Conservation (phyloP, 2,888 invertebrate species). For the Stenurella melanura region DNA sequence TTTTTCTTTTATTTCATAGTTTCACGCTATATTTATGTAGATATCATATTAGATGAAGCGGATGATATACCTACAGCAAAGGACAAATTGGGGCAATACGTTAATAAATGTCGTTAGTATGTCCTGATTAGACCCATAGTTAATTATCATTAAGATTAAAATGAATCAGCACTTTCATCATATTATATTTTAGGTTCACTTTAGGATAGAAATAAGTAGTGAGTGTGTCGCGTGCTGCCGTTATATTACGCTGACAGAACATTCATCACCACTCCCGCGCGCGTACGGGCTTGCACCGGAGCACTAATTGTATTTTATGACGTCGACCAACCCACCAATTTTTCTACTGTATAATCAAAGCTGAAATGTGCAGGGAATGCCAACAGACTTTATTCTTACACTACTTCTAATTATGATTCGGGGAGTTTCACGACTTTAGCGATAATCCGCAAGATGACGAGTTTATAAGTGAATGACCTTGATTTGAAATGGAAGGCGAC, state of each 20-base stretch:
- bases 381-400: constrained; percentile 44
- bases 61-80: neutral
- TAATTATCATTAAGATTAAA: constrained; percentile 46
- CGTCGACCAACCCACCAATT: constrained; percentile 63
- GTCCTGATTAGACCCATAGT: constrained; percentile 33
- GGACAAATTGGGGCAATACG: constrained; percentile 12
- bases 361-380: constrained; percentile 57
- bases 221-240: constrained; percentile 67
- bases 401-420: neutral
- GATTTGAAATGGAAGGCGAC: neutral
- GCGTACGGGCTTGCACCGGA: constrained; percentile 65
- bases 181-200: constrained; percentile 53
- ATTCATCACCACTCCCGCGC: constrained; percentile 67
- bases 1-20: neutral
- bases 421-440: neutral
- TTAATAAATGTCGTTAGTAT: constrained; percentile 11
- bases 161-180: constrained; percentile 45
- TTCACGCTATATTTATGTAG: constrained; percentile 29
- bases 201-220: constrained; percentile 61
- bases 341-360: constrained; percentile 60
- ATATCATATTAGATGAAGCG: neutral
- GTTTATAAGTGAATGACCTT: too few relatives aligned
- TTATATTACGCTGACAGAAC: constrained; percentile 68
- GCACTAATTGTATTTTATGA: constrained; percentile 68
- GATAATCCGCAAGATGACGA: neutral